Base-by-base conservation (phyloP, 2,888 invertebrate species). In the Steinernema carpocapsae region DNA sequence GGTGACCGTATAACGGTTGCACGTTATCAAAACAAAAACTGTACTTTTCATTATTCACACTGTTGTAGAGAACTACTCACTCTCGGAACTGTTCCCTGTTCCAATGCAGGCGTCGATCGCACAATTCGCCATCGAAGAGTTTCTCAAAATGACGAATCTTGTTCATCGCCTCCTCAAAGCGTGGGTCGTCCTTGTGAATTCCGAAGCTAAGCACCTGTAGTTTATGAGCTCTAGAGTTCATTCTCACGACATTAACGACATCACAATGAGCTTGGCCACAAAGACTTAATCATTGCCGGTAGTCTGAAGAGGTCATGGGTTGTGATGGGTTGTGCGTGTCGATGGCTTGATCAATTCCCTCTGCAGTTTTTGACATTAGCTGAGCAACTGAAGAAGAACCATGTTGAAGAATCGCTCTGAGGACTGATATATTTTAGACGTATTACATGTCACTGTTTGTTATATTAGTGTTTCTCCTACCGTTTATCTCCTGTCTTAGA, bases 231-330 rank as follows among this genome's bases (percentile, higher is more conserved):
- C n/a, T n/a, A n/a, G n/a, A n/a, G n/a, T n/a, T n/a, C n/a, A 10
- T 10, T 37, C 37, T 37, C 10, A 37, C 3, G 37, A 37, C 10
- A 3, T 7, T 7, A 22, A 19, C 1, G 56, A 4, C n/a, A 79
- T 78, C 4, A 74, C 80, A 26, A 80, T 59, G 24, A 80, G 48
- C 52, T 73, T 74, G 29, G 82, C 81, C 59, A 80, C 81, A 6
- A 76, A 77, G 17, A 83, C 81, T 52, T 80, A 83, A 12, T 79
- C 79, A 26, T 76, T 72, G 1, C 73, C 72, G 76, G 79, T n/a
- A 80, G 52, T 70, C 79, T 78, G 74, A 83, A 84, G 14, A 83
- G 79, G 46, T 84, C 81, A 64, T 77, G 84, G 48, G 84, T 82
- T n/a, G 76, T 6, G 74, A 74, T 17, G 70, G 71, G 46, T 32